phyloP scores from a whole-genome alignment of 2,888 invertebrate species.

The Cremastinae sp. region DNA sequence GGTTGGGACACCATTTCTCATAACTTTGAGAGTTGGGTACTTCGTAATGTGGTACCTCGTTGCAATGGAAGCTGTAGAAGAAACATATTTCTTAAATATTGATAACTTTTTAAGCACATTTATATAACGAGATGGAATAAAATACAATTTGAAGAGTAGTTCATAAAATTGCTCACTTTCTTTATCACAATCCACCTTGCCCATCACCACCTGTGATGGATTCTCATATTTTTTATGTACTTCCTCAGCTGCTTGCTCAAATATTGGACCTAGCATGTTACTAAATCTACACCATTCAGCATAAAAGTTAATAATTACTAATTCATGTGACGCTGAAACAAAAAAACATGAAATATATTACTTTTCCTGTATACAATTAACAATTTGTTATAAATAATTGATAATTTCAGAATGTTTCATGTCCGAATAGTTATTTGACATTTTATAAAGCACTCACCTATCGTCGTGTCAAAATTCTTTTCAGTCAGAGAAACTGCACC shows the following conservation, averaged over 20 bases:
- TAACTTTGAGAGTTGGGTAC: slow-evolving; percentile 98
- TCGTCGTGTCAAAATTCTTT: slow-evolving; percentile 91
- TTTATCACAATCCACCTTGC: slow-evolving; percentile 97
- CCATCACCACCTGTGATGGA: slow-evolving; percentile 93
- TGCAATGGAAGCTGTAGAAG: slow-evolving; percentile 86
- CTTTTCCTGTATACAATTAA: neutral
- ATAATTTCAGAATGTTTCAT: neutral
- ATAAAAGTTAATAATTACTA: slow-evolving; percentile 99
- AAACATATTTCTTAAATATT: neutral
- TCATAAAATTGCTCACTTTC: slow-evolving; percentile 84
- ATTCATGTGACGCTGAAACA: slow-evolving; percentile 94
- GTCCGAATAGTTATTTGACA: neutral
- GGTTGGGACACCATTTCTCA: slow-evolving; percentile 93
- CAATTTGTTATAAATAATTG: neutral
- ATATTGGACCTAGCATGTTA: slow-evolving; percentile 97
- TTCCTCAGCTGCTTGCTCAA: slow-evolving; percentile 96
- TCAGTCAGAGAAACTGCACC: slow-evolving; percentile 91
- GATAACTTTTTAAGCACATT: neutral
- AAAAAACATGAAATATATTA: slow-evolving; percentile 55
- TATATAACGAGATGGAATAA: neutral
- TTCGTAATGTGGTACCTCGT: slow-evolving; percentile 97
- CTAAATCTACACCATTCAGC: slow-evolving; percentile 99
- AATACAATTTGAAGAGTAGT: slow-evolving; percentile 1
- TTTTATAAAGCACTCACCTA: slow-evolving; percentile 84
- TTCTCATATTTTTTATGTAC: slow-evolving; percentile 90